A percentile compares a stretch with the other conserved stretches of the same genome.
These are phyloP conservation scores for Cephalophus harveyi DNA, from an alignment of 2,113 vertebrate species.

Conservation along the genomic window DNA sequence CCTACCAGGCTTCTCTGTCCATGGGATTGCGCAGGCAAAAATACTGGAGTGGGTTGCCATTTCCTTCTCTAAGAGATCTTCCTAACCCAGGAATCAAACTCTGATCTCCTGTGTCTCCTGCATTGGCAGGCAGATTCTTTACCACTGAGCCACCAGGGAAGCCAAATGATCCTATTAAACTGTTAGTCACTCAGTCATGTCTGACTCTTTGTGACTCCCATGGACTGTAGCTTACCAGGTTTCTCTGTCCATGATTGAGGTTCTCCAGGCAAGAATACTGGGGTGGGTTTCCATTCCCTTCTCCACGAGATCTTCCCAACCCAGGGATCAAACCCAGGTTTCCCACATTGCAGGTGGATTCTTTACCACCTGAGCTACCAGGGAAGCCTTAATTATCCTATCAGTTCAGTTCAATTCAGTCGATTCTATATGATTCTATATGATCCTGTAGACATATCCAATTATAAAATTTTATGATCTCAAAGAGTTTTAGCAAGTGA, in stretches of 20 bases:
- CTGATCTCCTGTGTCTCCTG: not conserved
- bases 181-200: not conserved
- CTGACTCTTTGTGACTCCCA: not conserved
- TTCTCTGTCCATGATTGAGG: not conserved
- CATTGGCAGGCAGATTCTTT: not conserved
- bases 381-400: not conserved
- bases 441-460: not conserved
- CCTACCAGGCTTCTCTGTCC: not conserved
- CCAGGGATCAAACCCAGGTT: accelerated
- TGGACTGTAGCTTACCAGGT: not conserved
- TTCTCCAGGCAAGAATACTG: not conserved
- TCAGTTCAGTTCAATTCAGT: not conserved
- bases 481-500: not conserved
- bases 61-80: not conserved
- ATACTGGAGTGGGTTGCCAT: not conserved
- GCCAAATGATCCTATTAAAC: not conserved
- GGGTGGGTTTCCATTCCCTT: not conserved
- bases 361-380: not conserved
- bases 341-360: not conserved
- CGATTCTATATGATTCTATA: not conserved
- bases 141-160: not conserved
- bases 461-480: constrained; percentile 16
- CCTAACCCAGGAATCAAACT: not conserved
- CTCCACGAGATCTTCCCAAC: not conserved
- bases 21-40: not conserved